Evolutionary conservation across 2,113 vertebrate genomes (phyloP), one percentile per base, ranked within the genome.

Genomic region (Callocephalon fimbriatum): DNA sequence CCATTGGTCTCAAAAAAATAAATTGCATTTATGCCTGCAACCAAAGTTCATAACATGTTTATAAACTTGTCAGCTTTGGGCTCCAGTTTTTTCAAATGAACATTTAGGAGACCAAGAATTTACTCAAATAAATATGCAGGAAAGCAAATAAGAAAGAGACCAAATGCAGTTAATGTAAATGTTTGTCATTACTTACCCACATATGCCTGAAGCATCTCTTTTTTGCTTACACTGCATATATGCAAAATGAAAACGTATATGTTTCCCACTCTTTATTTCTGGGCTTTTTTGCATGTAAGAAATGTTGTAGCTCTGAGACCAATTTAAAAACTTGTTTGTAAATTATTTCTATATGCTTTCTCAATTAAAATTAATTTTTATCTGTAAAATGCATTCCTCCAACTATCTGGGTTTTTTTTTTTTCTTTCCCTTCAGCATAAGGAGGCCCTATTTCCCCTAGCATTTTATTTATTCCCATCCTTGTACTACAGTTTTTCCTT

Each of bases 201-300:
- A 40, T 48, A 48, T 40, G 82, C 78, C 86, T 51, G 44, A 93
- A 93, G 62, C 53, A 71, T 38, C 10, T 29, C 80, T 90, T 84
- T 84, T 88, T 88, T 95, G 62, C 63, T 95, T 95, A 92, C 63
- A 54, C 35, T 93, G 86, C 88, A 81, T 37, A 80, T 66, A 92
- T 44, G 32, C 50, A 93, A 89, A 88, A 44, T 63, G 18, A 78
- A 95, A 63, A 89, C 15, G 9, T 76, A 40, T 65, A 10, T 63
- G 70, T 92, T 90, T 88, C 15, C 13, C 7, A 58, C 38, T 72
- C 26, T 81, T 40, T 83, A 38, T 93, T 90, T 95, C 75, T 59
- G 29, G 7, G 6, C 2, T 84, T 88, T 90, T 89, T 77, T 94
- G 45, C 27, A 38, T 50, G 3, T 84, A 67, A 87, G 35, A 95